These are phyloP conservation scores for Sebastolobus alascanus DNA, from an alignment of 2,797 vertebrate genomes.

Conservation along the genomic window DNA sequence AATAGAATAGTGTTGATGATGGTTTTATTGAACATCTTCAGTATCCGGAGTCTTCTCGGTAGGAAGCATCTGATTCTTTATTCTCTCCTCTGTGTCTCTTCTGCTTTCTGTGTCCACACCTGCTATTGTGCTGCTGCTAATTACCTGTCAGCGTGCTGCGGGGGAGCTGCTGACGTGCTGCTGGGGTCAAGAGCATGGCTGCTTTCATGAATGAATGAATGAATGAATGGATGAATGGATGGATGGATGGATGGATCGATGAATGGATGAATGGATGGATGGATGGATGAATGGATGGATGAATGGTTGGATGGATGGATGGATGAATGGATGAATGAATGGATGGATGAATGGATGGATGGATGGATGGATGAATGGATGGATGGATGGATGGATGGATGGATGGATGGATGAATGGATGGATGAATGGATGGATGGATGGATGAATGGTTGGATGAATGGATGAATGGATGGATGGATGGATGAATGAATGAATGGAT, in stretches of 20 bases:
- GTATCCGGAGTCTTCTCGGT: slow-evolving; percentile 9
- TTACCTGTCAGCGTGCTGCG: slow-evolving; percentile 50
- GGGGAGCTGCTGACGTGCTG: slow-evolving; percentile 44
- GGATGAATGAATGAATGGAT: neutral
- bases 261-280: slow-evolving; percentile 54
- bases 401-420: slow-evolving; percentile 55
- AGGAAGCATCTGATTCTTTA: too few species aligned
- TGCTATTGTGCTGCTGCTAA: slow-evolving; percentile 47
- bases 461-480: slow-evolving; percentile 54
- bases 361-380: slow-evolving; percentile 53
- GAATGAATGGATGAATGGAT: too few species aligned
- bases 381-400: slow-evolving; percentile 54
- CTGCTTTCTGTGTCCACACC: slow-evolving; percentile 16
- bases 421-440: neutral
- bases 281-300: slow-evolving; percentile 54
- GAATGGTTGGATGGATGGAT: slow-evolving; percentile 57
- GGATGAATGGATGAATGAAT: slow-evolving; percentile 55
- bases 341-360: slow-evolving; percentile 54
- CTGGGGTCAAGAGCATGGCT: slow-evolving; percentile 45
- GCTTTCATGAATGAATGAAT: slow-evolving; percentile 61
- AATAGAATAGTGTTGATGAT: slow-evolving; percentile 72
- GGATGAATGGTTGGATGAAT: slow-evolving; percentile 48
- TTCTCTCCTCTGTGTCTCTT: neutral
- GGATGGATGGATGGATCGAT: neutral
- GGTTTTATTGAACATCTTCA: slow-evolving; percentile 23